Base-by-base conservation (phyloP, 2,888 invertebrate genomes). In the Standfussiana lucernea region DNA sequence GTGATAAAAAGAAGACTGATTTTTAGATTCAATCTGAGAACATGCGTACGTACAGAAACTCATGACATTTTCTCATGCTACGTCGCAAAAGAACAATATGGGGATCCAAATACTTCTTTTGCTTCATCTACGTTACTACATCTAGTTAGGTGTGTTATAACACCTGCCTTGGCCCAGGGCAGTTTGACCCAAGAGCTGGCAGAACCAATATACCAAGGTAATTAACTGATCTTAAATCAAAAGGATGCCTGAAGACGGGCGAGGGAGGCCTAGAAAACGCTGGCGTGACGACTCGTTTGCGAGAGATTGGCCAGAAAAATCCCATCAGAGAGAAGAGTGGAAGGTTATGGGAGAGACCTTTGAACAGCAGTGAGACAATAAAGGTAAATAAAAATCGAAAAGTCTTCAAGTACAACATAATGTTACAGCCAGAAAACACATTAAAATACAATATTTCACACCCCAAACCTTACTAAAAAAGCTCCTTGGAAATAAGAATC, bases 401-500 rank as follows among this genome's bases (percentile, higher is more conserved):
- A 32, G 0, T 59, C 56, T 56, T 32, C 18, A 59, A 61, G 21
- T 32, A 8, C 56, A 59, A 59, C 32, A 32, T 8, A 59, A 59
- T 59, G 18, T 21, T 35, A 61, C 10, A 64, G 35, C n/a, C 4
- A n/a, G 2, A 28, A 70, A 50, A 79, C 24, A 68, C 28, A 37
- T 40, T 59, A 64, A 28, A 64, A 67, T 40, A 37, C 42, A 56
- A 56, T 35, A 21, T 53, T 62, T 56, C 18, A 47, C 75, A 66
- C 50, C 64, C 62, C 59, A 81, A 79, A 62, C 66, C 61, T 72
- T 68, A 75, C 61, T 21, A 24, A 64, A 64, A 72, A 45, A 77
- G 53, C 72, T 37, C 68, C 40, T 42, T 65, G 67, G 59, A 67
- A 68, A 73, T 70, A 75, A 79, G 66, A 69, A 72, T 62, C 75